phyloP scores from a whole-genome alignment of 2,888 invertebrate species.

The Aproaerema taeniolella region DNA sequence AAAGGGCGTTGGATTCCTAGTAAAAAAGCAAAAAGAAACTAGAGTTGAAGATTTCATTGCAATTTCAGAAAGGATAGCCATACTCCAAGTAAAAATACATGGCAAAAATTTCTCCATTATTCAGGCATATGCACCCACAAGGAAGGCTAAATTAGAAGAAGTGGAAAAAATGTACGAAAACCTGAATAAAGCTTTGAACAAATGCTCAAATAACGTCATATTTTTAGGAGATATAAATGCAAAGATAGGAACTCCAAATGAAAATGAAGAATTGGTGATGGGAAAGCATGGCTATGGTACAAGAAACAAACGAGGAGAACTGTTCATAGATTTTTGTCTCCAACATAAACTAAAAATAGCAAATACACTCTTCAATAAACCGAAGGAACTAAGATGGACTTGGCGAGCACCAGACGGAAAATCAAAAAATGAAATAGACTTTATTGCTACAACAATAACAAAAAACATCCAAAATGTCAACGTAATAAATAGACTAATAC shows the following conservation, averaged over 20 bases:
- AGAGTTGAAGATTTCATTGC: not conserved
- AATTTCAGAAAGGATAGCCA: not conserved
- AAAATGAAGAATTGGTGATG: not conserved
- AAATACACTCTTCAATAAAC: not conserved
- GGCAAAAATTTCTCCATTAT: not conserved
- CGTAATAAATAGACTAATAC: not conserved
- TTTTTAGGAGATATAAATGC: not conserved
- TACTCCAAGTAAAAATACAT: not conserved
- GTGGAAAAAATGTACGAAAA: not conserved
- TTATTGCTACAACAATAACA: not conserved
- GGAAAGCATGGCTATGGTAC: not conserved
- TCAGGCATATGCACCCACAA: not conserved
- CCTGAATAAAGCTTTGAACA: not conserved
- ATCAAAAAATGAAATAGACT: slow-evolving; percentile 2
- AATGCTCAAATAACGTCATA: not conserved
- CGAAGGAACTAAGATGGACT: not conserved
- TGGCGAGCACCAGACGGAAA: slow-evolving; percentile 2
- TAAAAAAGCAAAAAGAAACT: not conserved
- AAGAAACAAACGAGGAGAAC: not conserved
- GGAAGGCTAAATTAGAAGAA: no score
- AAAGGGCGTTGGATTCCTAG: slow-evolving; percentile 1
- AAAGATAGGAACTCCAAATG: not conserved
- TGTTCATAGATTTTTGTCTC: not conserved
- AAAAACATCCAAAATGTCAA: not conserved
- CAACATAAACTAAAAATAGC: not conserved